Conservation (phyloP, 2,797 vertebrate species). For the Neopelma chrysocephalum region DNA sequence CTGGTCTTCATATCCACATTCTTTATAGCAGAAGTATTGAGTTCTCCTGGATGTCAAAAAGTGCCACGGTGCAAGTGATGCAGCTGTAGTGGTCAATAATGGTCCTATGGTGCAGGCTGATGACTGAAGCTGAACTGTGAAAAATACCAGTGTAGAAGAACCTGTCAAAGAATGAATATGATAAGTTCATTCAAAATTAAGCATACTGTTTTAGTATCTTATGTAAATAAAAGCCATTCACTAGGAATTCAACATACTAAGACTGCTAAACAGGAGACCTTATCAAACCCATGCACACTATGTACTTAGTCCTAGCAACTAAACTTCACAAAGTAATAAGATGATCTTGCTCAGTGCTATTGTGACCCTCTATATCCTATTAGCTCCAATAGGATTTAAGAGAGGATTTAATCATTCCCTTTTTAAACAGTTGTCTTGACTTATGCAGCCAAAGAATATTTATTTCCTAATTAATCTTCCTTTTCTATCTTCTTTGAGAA, state of each 20-base stretch:
- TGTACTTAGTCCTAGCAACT: not conserved
- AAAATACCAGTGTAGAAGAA: slow-evolving; percentile 13
- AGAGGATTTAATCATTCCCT: not conserved
- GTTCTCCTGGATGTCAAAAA: not conserved
- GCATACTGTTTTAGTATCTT: not conserved
- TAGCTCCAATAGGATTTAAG: not conserved
- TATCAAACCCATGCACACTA: not conserved
- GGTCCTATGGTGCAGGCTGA: not conserved
- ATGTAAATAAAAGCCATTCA: not conserved
- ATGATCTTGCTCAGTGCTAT: not conserved
- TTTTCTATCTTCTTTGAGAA: not conserved
- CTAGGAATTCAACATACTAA: not conserved
- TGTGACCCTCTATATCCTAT: not conserved
- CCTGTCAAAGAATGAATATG: slow-evolving; percentile 32
- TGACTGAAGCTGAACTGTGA: not conserved
- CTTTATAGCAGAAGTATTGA: not conserved
- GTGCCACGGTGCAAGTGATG: not conserved
- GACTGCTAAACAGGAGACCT: not conserved
- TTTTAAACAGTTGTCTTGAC: not conserved
- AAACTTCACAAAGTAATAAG: not conserved
- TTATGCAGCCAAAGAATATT: not conserved
- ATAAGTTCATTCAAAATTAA: not conserved
- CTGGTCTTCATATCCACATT: not conserved
- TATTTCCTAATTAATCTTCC: not conserved
- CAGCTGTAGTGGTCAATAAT: not conserved